A percentile compares a stretch with the other conserved stretches of the same genome.
phyloP scores from a whole-genome alignment of 2,888 invertebrate genomes.

The Alloplasta piceator region DNA sequence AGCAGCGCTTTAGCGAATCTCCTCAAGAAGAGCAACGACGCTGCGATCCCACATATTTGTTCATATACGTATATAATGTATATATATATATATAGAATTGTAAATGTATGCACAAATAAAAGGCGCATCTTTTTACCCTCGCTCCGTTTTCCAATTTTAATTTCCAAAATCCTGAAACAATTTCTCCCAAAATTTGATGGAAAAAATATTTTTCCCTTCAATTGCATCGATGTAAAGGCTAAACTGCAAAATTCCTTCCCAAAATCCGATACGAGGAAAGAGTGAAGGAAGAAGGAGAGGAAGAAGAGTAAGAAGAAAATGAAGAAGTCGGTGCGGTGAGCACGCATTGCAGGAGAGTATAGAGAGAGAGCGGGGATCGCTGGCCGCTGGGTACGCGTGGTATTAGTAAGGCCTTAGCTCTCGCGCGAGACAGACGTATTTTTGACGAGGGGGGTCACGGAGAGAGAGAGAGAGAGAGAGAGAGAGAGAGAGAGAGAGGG shows the following conservation, averaged over 20 bases:
- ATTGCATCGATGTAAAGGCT: too few relatives aligned
- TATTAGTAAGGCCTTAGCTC: slow-evolving; percentile 64
- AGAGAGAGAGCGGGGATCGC: slow-evolving; percentile 40
- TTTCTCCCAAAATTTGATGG: too few relatives aligned
- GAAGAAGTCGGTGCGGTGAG: slow-evolving; percentile 2
- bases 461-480: slow-evolving; percentile 17
- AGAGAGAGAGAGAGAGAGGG: slow-evolving; percentile 1
- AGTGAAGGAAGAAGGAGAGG: background rate
- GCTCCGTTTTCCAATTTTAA: too few relatives aligned
- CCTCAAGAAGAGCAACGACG: slow-evolving; percentile 55
- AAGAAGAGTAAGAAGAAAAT: slow-evolving; percentile 40
- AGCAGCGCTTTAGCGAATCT: slow-evolving; percentile 51
- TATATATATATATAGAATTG: slow-evolving; percentile 8
- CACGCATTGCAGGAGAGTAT: slow-evolving; percentile 60
- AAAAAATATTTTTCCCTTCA: too few relatives aligned
- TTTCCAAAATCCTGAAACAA: too few relatives aligned
- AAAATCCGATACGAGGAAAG: background rate
- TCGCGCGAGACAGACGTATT: slow-evolving; percentile 59
- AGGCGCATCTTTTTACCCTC: background rate
- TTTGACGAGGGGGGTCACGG: slow-evolving; percentile 15
- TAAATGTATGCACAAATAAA: slow-evolving; percentile 1
- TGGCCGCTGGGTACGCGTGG: slow-evolving; percentile 54
- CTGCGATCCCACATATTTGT: slow-evolving; percentile 24
- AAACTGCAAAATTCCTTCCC: background rate
- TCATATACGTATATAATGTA: slow-evolving; percentile 8